Evolutionary conservation across 2,797 vertebrate genomes (phyloP).

Genomic region (Lepidocolaptes lacrymiger): DNA sequence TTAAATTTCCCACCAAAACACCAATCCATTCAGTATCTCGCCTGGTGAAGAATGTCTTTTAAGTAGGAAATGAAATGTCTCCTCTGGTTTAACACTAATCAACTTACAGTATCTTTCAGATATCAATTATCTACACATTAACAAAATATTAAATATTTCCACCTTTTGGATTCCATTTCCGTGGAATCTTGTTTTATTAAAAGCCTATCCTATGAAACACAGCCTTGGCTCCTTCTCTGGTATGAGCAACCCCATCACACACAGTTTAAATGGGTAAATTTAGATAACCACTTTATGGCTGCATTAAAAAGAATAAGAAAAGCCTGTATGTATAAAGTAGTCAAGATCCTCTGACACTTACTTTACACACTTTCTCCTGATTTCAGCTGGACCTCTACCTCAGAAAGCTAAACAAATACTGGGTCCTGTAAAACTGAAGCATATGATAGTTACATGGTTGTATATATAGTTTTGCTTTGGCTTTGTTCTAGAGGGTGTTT

Average conservation of each 20-base stretch:
- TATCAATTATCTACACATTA: not conserved
- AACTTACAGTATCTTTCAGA: not conserved
- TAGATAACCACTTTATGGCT: not conserved
- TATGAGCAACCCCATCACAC: not conserved
- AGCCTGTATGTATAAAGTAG: not conserved
- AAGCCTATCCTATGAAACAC: not conserved
- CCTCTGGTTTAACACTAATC: not conserved
- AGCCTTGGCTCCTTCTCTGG: not conserved
- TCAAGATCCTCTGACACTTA: not conserved
- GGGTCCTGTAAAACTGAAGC: not conserved
- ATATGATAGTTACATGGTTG: not conserved
- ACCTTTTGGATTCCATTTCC: not conserved
- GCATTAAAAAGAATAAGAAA: not conserved
- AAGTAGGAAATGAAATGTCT: not conserved
- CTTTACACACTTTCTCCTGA: not conserved
- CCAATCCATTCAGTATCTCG: not conserved
- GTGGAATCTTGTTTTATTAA: not conserved
- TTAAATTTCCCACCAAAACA: not conserved
- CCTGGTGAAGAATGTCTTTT: not conserved
- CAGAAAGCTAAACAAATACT: not conserved
- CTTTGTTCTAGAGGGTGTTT: not conserved
- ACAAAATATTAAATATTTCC: not conserved
- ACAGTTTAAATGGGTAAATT: not conserved
- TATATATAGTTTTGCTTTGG: not conserved
- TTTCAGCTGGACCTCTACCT: not conserved